Conservation (phyloP, 2,888 invertebrate genomes). For the Liposcelis brunnea region DNA sequence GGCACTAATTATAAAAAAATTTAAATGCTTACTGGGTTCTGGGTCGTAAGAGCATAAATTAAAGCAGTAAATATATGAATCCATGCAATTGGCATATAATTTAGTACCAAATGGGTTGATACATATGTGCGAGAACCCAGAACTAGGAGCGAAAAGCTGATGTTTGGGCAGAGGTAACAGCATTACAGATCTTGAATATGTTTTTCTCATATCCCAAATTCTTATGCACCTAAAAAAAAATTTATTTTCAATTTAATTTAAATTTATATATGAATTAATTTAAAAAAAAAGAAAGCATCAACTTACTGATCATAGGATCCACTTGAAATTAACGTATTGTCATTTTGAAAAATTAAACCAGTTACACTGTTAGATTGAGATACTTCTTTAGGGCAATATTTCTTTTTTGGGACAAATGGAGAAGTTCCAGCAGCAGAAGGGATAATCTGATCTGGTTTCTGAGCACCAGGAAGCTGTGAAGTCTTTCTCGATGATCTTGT, state of each 20-base stretch:
- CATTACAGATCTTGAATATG: conserved; percentile 45
- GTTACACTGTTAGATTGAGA: conserved; percentile 58
- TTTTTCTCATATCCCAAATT: conserved; percentile 74
- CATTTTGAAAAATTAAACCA: conserved; percentile 66
- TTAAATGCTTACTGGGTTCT: conserved; percentile 38
- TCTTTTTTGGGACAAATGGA: too few species aligned
- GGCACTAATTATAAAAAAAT: conserved; percentile 1
- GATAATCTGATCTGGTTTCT: conserved; percentile 23
- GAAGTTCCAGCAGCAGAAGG: conserved; percentile 17
- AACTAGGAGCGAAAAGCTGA: conserved; percentile 23
- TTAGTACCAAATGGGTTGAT: conserved; percentile 49
- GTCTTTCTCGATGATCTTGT: conserved; percentile 27
- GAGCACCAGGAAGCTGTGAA: conserved; percentile 23
- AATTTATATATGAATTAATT: background rate
- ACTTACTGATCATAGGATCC: conserved; percentile 68
- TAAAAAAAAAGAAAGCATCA: conserved; percentile 8
- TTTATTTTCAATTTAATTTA: background rate
- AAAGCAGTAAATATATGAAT: conserved; percentile 70
- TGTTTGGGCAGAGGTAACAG: background rate
- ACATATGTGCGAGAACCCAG: conserved; percentile 60
- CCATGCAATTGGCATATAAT: conserved; percentile 75
- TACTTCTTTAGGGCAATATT: conserved; percentile 14
- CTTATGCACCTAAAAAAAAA: conserved; percentile 41
- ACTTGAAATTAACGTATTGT: conserved; percentile 59
- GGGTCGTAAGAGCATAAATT: conserved; percentile 52